Base-by-base conservation (phyloP, 2,113 vertebrate genomes). In the Macrotus californicus region DNA sequence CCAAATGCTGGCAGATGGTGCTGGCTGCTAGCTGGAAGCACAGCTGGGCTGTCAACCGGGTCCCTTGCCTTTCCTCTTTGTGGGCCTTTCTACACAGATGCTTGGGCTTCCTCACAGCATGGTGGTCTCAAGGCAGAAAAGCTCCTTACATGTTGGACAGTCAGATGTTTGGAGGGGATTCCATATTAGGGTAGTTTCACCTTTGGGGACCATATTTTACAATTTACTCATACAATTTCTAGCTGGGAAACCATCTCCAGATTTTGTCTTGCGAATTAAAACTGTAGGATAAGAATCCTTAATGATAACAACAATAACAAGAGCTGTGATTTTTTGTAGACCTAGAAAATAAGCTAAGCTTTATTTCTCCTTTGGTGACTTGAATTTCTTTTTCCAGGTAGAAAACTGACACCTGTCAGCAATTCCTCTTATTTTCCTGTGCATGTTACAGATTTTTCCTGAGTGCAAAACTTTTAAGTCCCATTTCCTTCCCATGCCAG, bases 381-480 rank as follows among this genome's bases (percentile, higher is more conserved):
- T 86, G 92, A 89, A 89, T 94, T 66, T 96, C 36, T 88, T 91
- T 96, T 91, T 79, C 43, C 43, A 70, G 52, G 77, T 86, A 77
- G 89, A 90, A 95, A 93, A 91, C 75, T 89, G 2, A 10, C 56
- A 88, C 73, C 72, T 95, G 91, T 85, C 59, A 93, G 64, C 59
- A 19, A 85, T 11, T 52, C 29, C 22, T 67, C 61, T 94, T 91
- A 70, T 92, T 94, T 91, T 84, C 83, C 31, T 88, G 19, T 54
- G 67, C 13, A 76, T 24, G 36, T n/a, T 64, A n/a, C 29, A 96
- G 72, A 89, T 94, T 94, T 94, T 81, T 75, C 54, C 80, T 69
- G 48, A 43, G n/a, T 77, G 48, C n/a, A 94, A 75, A 92, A 86
- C 64, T 69, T 84, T 75, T 43, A 96, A 89, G 86, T 89, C 72